Evolutionary conservation across 1,140 invertebrate species (phyloP).

Genomic region (Temnothorax curvispinosus): DNA sequence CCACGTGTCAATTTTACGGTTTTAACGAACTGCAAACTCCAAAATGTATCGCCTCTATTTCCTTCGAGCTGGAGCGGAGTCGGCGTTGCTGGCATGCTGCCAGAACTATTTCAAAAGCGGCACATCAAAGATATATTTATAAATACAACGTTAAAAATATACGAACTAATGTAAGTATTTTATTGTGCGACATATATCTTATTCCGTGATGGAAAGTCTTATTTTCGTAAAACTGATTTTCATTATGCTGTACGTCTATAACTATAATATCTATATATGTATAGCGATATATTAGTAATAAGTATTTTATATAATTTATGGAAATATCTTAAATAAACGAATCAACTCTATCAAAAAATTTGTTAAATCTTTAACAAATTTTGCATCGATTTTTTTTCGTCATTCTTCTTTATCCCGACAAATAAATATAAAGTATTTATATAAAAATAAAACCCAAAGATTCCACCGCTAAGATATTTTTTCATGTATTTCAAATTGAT

Average conservation of each 20-base stretch:
- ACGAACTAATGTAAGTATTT: not conserved
- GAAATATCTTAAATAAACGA: not conserved
- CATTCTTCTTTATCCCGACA: not conserved
- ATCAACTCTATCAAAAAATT: not conserved
- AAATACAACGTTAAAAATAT: constrained; percentile 22
- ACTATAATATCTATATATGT: not conserved
- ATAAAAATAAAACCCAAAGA: not conserved
- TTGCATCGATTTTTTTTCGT: not conserved
- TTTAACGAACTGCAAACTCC: constrained; percentile 75
- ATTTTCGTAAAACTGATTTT: not conserved
- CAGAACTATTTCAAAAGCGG: constrained; percentile 59
- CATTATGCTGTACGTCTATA: not conserved
- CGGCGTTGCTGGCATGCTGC: constrained; percentile 25
- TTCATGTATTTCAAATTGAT: not conserved
- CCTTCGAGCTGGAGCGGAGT: constrained; percentile 16
- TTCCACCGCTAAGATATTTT: not conserved
- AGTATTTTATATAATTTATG: not conserved
- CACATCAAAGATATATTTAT: constrained; percentile 43
- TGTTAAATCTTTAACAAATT: not conserved
- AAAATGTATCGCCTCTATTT: constrained; percentile 56
- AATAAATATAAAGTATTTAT: not conserved
- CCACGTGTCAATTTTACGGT: constrained; percentile 77
- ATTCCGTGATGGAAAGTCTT: not conserved
- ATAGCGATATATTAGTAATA: not conserved
- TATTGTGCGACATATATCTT: not conserved